Percentiles rank a stretch among this genome's conserved stretches.
These are phyloP conservation scores for Heterotis niloticus DNA, from an alignment of 2,113 vertebrate species.

Conservation along the genomic window DNA sequence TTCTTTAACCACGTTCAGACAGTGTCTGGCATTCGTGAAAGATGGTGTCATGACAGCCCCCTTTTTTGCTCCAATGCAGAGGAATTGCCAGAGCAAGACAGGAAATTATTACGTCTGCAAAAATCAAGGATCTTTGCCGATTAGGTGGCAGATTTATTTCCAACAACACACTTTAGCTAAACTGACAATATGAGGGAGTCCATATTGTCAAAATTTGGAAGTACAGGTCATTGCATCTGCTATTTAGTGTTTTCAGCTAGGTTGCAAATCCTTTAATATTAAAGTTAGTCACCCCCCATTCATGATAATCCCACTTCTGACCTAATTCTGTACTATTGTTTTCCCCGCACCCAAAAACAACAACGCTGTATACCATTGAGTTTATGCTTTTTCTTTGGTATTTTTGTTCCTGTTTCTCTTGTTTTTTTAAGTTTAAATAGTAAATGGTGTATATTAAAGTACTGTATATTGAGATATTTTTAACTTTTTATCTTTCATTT, in stretches of 20 bases:
- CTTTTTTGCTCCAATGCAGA: background rate
- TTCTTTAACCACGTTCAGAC: no score
- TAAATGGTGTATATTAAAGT: no score
- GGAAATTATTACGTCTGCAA: background rate
- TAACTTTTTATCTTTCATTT: no score
- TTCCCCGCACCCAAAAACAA: background rate
- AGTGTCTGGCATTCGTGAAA: background rate
- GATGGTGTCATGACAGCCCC: background rate
- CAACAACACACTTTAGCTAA: no score
- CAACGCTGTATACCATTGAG: no score
- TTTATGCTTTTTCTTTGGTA: no score
- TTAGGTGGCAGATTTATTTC: no score
- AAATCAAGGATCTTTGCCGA: background rate
- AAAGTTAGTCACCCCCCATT: background rate
- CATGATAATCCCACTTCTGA: constrained; percentile 17
- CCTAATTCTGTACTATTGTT: background rate
- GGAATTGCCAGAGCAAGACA: no score
- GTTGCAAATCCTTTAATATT: constrained; percentile 9
- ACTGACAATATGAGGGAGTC: no score
- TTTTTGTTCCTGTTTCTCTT: no score
- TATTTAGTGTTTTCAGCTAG: background rate
- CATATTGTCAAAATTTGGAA: background rate
- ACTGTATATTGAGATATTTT: no score
- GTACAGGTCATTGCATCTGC: background rate
- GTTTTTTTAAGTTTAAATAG: no score